Conservation (phyloP, 2,113 vertebrate genomes). For the Arizona elegans region DNA sequence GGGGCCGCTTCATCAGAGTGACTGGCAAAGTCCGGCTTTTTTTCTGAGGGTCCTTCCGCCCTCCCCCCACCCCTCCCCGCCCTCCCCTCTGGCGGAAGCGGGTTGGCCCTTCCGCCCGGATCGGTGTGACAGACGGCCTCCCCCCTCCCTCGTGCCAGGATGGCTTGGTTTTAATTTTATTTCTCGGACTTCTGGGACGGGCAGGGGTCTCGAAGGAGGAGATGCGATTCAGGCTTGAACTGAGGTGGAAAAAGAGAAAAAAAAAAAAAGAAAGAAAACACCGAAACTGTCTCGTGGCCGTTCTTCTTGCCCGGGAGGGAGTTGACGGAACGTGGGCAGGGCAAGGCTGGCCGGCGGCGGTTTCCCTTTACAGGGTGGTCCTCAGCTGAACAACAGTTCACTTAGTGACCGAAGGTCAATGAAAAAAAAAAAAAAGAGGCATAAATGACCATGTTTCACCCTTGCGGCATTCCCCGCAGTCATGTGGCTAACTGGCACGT, state of each 20-base stretch:
- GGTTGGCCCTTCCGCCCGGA: not conserved
- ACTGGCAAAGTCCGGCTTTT: not conserved
- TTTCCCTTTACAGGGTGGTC: too few relatives aligned
- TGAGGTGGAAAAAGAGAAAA: not conserved
- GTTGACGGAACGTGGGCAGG: not conserved
- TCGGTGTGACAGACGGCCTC: too few relatives aligned
- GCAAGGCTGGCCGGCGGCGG: too few relatives aligned
- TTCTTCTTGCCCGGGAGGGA: not conserved
- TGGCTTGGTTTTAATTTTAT: not conserved
- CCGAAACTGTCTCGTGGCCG: not conserved
- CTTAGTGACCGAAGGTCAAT: too few relatives aligned
- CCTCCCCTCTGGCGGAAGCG: not conserved
- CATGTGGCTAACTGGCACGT: fast-evolving
- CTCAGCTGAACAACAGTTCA: too few relatives aligned
- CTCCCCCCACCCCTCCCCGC: too few relatives aligned
- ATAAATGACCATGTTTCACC: too few relatives aligned
- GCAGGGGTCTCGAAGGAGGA: not conserved
- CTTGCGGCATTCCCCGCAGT: too few relatives aligned
- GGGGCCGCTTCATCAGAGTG: not conserved
- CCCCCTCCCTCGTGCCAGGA: too few relatives aligned
- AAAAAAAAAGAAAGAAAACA: not conserved
- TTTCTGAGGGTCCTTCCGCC: not conserved
- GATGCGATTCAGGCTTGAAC: not conserved
- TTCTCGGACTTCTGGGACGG: not conserved
- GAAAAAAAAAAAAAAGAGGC: too few relatives aligned